Percentiles rank a stretch among this genome's conserved stretches.
Conservation (phyloP, 2,797 vertebrate genomes). For the Nyctalus aviator region DNA sequence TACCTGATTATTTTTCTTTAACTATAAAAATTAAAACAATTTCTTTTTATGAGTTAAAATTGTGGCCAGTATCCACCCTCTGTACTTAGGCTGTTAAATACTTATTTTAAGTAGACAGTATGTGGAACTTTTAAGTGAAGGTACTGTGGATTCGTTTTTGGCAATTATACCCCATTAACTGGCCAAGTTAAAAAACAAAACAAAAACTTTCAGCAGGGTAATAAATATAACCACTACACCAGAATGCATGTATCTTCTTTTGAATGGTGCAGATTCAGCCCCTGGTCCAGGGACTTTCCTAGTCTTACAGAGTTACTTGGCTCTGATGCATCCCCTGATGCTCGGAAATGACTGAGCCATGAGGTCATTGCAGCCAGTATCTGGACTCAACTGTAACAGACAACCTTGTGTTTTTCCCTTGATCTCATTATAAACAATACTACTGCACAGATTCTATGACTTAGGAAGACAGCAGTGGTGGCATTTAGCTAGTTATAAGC, state of each 20-base stretch:
- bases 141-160: conserved; percentile 63
- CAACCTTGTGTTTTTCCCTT: background rate
- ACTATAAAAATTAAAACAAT: conserved; percentile 58
- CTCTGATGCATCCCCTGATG: background rate
- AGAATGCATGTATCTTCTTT: conserved; percentile 55
- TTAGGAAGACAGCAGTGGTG: conserved; percentile 10
- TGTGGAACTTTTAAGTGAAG: conserved; percentile 46
- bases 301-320: background rate
- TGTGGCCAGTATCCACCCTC: conserved; percentile 48
- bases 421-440: background rate
- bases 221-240: conserved; percentile 62
- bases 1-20: conserved; percentile 33
- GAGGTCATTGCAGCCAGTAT: background rate
- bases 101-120: conserved; percentile 54
- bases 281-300: background rate
- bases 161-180: conserved; percentile 45
- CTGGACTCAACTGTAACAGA: background rate
- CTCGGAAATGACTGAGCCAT: conserved; percentile 16
- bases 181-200: background rate
- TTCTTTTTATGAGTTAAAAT: conserved; percentile 73
- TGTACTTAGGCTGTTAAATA: conserved; percentile 56
- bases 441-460: background rate
- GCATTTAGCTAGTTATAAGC: conserved; percentile 50
- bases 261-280: conserved; percentile 57
- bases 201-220: conserved; percentile 28